Conservation (phyloP, 2,797 vertebrate genomes). For the Bucorvus abyssinicus region DNA sequence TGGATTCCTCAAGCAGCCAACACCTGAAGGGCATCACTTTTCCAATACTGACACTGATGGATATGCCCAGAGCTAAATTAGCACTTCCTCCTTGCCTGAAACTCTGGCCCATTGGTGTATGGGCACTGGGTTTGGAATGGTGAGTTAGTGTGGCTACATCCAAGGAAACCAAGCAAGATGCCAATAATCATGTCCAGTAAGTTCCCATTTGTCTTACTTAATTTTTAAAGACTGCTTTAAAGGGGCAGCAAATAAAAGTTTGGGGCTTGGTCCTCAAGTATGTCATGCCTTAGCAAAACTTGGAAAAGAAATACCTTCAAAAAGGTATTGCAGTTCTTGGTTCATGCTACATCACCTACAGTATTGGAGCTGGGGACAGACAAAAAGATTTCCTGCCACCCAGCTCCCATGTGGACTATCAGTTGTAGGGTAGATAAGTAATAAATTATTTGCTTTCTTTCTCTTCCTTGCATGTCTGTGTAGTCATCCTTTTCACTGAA, state of each 20-base stretch:
- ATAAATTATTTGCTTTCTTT: background rate
- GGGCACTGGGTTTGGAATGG: background rate
- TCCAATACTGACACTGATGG: background rate
- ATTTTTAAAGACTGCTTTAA: background rate
- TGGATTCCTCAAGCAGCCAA: background rate
- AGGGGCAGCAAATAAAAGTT: background rate
- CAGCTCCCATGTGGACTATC: background rate
- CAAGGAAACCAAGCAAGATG: background rate
- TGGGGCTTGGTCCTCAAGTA: background rate
- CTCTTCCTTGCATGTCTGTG: background rate
- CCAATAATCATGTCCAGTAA: background rate
- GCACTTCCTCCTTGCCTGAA: background rate
- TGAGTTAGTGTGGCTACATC: background rate
- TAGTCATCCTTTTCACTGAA: background rate
- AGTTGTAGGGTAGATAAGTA: background rate
- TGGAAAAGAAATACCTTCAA: background rate
- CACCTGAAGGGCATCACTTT: background rate
- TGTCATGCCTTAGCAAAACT: background rate
- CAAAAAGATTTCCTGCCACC: background rate
- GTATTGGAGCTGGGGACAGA: background rate
- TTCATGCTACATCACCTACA: background rate
- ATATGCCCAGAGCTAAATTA: background rate
- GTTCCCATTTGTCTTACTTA: background rate
- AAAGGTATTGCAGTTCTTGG: background rate
- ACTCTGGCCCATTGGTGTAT: fast-evolving